These are phyloP conservation scores for Grallaria varia DNA, from an alignment of 2,113 vertebrate species.

Conservation along the genomic window DNA sequence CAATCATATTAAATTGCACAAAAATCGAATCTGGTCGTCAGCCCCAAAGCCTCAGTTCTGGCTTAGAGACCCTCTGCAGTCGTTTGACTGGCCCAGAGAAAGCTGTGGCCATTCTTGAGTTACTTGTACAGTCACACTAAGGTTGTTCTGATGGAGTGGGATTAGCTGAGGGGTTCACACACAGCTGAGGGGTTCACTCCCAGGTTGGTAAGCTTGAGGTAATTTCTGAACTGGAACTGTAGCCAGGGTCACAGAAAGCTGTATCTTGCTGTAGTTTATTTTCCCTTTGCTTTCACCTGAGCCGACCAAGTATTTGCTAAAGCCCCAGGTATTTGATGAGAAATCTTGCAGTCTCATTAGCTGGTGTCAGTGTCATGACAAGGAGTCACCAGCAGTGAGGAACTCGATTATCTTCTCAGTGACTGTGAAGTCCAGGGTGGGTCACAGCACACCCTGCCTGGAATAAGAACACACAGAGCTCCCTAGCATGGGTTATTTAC, in stretches of 20 bases:
- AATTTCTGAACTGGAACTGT: background rate
- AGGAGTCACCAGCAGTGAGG: background rate
- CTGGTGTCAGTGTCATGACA: background rate
- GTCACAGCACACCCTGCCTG: background rate
- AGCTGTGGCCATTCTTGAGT: background rate
- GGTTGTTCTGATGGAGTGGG: background rate
- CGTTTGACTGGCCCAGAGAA: background rate
- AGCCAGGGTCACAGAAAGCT: background rate
- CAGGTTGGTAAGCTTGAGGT: background rate
- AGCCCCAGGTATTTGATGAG: background rate
- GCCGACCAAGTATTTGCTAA: background rate
- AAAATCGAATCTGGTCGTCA: background rate
- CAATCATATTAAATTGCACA: background rate
- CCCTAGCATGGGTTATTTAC: background rate
- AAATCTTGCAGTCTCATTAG: background rate
- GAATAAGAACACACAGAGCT: background rate
- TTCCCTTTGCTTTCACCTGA: background rate
- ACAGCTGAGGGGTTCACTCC: background rate
- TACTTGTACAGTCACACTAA: background rate
- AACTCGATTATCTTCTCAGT: background rate
- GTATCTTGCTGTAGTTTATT: background rate
- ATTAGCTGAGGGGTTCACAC: background rate
- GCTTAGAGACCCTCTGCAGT: background rate
- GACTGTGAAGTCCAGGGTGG: background rate
- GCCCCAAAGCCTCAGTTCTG: background rate